Evolutionary conservation across 2,797 vertebrate species (phyloP).

Genomic region (Eulemur coronatus): DNA sequence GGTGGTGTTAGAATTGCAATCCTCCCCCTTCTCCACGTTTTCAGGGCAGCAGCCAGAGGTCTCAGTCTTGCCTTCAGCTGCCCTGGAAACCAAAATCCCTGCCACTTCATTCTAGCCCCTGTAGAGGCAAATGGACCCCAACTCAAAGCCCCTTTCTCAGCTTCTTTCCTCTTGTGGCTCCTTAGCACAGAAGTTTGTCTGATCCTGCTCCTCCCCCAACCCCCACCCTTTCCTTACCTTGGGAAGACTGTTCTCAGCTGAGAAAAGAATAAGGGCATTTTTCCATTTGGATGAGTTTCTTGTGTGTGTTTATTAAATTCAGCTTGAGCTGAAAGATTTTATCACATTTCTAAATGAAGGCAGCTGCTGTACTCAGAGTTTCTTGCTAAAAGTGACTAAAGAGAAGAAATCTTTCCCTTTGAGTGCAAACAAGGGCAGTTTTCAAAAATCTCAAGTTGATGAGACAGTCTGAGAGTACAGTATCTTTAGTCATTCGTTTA

Average conservation of each 20-base stretch:
- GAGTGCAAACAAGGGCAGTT: background rate
- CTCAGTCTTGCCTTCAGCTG: background rate
- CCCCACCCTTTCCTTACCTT: background rate
- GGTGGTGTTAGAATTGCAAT: no score
- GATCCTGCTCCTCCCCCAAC: accelerated
- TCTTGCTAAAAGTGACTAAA: background rate
- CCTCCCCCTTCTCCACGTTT: background rate
- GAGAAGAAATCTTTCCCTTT: background rate
- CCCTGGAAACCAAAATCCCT: background rate
- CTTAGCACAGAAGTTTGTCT: background rate
- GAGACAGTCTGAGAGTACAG: background rate
- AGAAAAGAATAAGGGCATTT: slow-evolving; percentile 15
- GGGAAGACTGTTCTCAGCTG: slow-evolving; percentile 28
- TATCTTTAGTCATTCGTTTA: background rate
- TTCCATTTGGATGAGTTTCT: slow-evolving; percentile 61
- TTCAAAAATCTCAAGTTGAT: background rate
- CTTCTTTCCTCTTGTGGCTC: background rate
- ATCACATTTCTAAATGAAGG: slow-evolving; percentile 43
- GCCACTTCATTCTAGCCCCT: background rate
- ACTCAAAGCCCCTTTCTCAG: background rate
- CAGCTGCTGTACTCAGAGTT: slow-evolving; percentile 39
- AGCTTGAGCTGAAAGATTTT: slow-evolving; percentile 51
- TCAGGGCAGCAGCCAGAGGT: background rate
- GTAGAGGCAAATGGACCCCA: background rate
- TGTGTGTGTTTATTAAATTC: slow-evolving; percentile 60